phyloP scores from a whole-genome alignment of 2,888 invertebrate species.

The Melitaea athalia region DNA sequence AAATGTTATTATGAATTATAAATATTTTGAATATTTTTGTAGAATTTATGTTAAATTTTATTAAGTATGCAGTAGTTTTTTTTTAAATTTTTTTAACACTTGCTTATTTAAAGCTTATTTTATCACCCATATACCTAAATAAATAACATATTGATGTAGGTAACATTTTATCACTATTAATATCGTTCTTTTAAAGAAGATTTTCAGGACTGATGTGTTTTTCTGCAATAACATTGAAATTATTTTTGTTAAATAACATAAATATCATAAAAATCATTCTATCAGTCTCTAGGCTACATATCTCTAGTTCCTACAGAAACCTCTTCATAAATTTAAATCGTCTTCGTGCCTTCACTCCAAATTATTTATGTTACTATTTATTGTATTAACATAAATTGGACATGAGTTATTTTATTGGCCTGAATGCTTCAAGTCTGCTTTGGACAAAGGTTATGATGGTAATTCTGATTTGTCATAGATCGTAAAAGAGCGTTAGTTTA shows the following conservation, averaged over 20 bases:
- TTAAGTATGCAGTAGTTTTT: too few relatives aligned
- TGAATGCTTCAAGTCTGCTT: slow-evolving; percentile 70
- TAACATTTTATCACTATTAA: too few relatives aligned
- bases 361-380: slow-evolving; percentile 81
- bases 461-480: slow-evolving; percentile 78
- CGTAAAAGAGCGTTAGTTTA: slow-evolving; percentile 71
- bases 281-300: not conserved
- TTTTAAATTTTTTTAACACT: too few relatives aligned
- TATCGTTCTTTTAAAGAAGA: too few relatives aligned
- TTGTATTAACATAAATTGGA: slow-evolving; percentile 82
- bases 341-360: slow-evolving; percentile 65
- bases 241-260: not conserved
- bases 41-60: too few relatives aligned
- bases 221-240: too few relatives aligned
- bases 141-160: too few relatives aligned
- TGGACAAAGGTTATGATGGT: slow-evolving; percentile 77
- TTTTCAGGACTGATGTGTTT: too few relatives aligned
- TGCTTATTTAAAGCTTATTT: too few relatives aligned
- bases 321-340: slow-evolving; percentile 77
- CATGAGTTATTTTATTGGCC: slow-evolving; percentile 80
- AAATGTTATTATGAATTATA: slow-evolving; percentile 44
- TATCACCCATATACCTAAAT: too few relatives aligned
- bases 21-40: not conserved
- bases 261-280: not conserved
- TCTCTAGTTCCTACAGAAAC: slow-evolving; percentile 41